Percentiles rank a stretch among this genome's conserved stretches.
These are phyloP conservation scores for Siderastrea siderea DNA, from an alignment of 92 coral and sea anemone species.

Conservation along the genomic window DNA sequence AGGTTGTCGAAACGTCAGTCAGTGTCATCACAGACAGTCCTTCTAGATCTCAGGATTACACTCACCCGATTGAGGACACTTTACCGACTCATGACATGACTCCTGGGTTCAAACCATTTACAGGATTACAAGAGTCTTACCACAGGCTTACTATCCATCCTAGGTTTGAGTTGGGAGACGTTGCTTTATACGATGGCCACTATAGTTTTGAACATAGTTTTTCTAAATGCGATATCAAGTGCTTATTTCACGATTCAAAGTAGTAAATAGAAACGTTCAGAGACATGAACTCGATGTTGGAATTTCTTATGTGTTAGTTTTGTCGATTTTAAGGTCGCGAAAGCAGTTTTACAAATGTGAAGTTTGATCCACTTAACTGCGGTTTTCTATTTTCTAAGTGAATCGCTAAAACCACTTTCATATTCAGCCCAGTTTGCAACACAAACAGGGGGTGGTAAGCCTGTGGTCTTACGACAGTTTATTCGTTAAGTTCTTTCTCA, in stretches of 20 bases:
- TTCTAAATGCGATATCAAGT: not conserved
- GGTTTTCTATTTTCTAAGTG: no score
- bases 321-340: not conserved
- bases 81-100: no score
- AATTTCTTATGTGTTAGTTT: not conserved
- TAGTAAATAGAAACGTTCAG: not conserved
- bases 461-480: not conserved
- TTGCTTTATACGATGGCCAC: not conserved
- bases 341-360: not conserved
- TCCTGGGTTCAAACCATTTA: no score
- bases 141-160: not conserved
- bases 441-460: not conserved
- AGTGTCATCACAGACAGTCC: no score
- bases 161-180: not conserved
- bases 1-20: no score
- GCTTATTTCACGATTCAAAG: no score
- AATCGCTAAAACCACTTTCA: not conserved
- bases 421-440: no score
- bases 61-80: no score
- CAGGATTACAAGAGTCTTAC: not conserved
- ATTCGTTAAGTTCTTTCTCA: conserved; percentile 24
- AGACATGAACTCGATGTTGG: not conserved
- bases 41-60: no score
- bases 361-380: not conserved
- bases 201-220: not conserved